phyloP scores from a whole-genome alignment of 2,888 invertebrate species.

The Drosophila nigritarsus region DNA sequence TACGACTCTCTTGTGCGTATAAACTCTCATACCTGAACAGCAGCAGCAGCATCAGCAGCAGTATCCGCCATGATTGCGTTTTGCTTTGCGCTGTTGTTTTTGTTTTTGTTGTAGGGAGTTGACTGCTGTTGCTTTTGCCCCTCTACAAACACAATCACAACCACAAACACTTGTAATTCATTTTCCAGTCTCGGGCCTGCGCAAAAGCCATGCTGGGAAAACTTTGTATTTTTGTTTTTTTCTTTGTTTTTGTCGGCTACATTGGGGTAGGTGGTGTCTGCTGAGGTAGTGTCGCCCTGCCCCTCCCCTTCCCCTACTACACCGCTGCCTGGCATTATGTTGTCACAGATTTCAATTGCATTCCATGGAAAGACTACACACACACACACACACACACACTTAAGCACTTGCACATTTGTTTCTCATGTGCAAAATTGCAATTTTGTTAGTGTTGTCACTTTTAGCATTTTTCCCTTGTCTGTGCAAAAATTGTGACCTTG shows the following conservation, averaged over 20 bases:
- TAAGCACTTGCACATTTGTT: constrained; percentile 45
- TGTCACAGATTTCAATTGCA: constrained; percentile 76
- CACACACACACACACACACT: constrained; percentile 23
- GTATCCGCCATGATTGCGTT: constrained; percentile 44
- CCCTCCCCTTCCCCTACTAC: background rate
- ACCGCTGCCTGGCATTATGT: constrained; percentile 60
- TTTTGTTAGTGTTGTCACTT: constrained; percentile 69
- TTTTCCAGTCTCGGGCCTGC: constrained; percentile 76
- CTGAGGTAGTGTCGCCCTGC: constrained; percentile 13
- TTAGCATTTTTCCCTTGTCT: constrained; percentile 65
- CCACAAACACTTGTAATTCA: constrained; percentile 56
- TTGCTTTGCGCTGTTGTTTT: constrained; percentile 20
- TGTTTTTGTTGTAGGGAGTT: constrained; percentile 35
- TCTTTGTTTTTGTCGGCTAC: constrained; percentile 28
- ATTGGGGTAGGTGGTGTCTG: constrained; percentile 69
- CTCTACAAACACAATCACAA: constrained; percentile 17
- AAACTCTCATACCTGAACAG: constrained; percentile 38
- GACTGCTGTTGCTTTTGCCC: constrained; percentile 29
- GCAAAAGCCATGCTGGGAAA: constrained; percentile 66
- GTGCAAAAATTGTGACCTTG: constrained; percentile 74
- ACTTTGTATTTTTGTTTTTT: constrained; percentile 12
- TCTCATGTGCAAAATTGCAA: constrained; percentile 75
- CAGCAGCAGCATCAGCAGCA: constrained; percentile 13
- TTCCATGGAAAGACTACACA: constrained; percentile 62
- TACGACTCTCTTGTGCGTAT: constrained; percentile 32